Evolutionary conservation across 2,888 invertebrate genomes (phyloP), one percentile per base, ranked within the genome.

Genomic region (Polymixis flavicincta): DNA sequence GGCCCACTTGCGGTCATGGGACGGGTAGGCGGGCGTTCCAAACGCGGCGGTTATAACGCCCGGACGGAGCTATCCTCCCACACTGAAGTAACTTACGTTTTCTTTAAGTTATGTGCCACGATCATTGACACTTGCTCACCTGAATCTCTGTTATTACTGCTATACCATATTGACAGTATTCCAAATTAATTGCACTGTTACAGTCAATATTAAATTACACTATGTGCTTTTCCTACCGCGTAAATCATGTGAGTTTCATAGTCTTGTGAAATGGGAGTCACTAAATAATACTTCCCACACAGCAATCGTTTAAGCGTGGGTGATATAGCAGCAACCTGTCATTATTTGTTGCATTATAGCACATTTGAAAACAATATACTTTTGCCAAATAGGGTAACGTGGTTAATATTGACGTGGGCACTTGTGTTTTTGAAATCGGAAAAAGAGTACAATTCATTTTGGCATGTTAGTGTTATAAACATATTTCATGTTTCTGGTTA

Each of bases 1-100:
- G 93, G 93, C 94, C 92, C 92, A 93, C 93, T 94, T 94, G 93
- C 86, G 92, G 92, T 90, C 82, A 82, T 72, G 65, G 57, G 55
- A n/a, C 9, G 11, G 14, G 25, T 37, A 88, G 50, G 66, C 84
- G 85, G 11, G 84, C 87, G 79, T 61, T 54, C 11, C 3, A n/a
- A 82, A 66, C 82, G 83, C 76, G 17, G 75, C 81, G 45, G 48
- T 71, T 64, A 11, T 45, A 75, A 71, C 74, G 69, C 28, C 25
- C 25, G 45, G 28, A 59, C 7, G 5, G 1, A 32, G 3, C 11
- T 5, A 28, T 50, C 52, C n/a, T 22, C 60, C 64, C 59, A 79
- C 73, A 45, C 57, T 0, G 7, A 50, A 13, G 42, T 60, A 55
- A 22, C n/a, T 64, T 52, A 72, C 37, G n/a, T 72, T 79, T 78